Percentiles rank a stretch among this genome's conserved stretches.
These are phyloP conservation scores for Styela clava DNA, from an alignment of 23 tunicate species.

Conservation along the genomic window DNA sequence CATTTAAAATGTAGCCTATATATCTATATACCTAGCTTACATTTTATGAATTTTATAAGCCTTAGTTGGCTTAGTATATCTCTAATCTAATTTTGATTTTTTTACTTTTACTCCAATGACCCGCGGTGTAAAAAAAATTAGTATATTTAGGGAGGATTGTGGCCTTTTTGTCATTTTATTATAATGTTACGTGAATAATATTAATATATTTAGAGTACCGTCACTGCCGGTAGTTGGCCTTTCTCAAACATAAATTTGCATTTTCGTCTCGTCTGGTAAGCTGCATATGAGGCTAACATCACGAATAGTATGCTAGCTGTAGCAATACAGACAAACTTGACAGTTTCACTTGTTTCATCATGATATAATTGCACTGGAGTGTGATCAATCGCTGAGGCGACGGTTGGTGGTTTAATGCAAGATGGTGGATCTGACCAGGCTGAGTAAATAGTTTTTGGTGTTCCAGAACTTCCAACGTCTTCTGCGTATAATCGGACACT, in stretches of 20 bases:
- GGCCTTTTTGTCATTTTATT: too few species aligned
- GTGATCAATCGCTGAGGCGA: background rate
- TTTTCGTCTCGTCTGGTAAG: background rate
- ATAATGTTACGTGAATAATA: too few species aligned
- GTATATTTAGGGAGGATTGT: too few species aligned
- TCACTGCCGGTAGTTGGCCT: slow-evolving; percentile 5
- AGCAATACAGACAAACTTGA: background rate
- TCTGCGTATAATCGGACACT: background rate
- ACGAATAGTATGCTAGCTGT: background rate
- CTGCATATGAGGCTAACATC: background rate
- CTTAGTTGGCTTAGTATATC: too few species aligned
- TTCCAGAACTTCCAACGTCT: background rate
- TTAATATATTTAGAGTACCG: background rate
- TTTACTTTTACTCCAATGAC: too few species aligned
- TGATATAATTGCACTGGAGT: background rate
- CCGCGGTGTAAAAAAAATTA: too few species aligned
- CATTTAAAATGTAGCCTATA: too few species aligned
- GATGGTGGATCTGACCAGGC: background rate
- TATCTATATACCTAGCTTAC: too few species aligned
- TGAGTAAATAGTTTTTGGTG: background rate
- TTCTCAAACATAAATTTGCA: background rate
- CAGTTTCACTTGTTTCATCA: background rate
- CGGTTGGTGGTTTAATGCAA: background rate
- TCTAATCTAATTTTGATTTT: too few species aligned
- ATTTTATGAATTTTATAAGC: too few species aligned